Conservation (phyloP, 1,140 invertebrate species). For the Amphibalanus amphitrite region DNA sequence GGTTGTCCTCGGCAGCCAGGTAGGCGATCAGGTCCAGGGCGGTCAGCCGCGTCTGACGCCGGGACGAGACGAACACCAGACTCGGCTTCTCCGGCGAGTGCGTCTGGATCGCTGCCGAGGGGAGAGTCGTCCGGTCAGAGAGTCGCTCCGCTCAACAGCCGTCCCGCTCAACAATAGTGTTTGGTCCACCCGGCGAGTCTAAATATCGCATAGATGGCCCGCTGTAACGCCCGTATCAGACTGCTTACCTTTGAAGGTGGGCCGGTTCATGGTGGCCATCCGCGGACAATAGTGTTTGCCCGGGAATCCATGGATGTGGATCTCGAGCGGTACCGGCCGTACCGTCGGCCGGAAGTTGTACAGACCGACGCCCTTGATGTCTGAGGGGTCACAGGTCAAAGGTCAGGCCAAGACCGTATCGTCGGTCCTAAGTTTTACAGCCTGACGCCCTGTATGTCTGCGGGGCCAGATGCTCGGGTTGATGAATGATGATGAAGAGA, state of each 20-base stretch:
- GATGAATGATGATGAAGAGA: too few species aligned
- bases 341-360: conserved; percentile 98
- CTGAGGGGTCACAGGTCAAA: too few species aligned
- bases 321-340: conserved; percentile 88
- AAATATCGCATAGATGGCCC: too few species aligned
- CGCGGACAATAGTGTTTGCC: conserved; percentile 97
- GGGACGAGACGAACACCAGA: conserved; percentile 92
- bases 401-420: too few species aligned
- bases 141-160: too few species aligned
- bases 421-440: conserved; percentile 96
- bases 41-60: conserved; percentile 89
- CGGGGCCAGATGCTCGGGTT: conserved; percentile 11
- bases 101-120: conserved; percentile 57
- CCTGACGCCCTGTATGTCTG: conserved; percentile 39
- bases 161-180: too few species aligned
- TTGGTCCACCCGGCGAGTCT: too few species aligned
- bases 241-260: conserved; percentile 79
- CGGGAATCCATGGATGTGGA: conserved; percentile 81
- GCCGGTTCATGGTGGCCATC: conserved; percentile 99
- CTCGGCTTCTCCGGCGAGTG: conserved; percentile 80
- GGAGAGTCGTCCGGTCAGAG: too few species aligned
- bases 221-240: too few species aligned
- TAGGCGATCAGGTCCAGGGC: conserved; percentile 91
- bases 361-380: conserved; percentile 44
- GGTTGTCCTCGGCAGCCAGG: conserved; percentile 73